A percentile compares a stretch with the other conserved stretches of the same genome.
Conservation (phyloP, 2,797 vertebrate genomes). For the Trachurus trachurus region DNA sequence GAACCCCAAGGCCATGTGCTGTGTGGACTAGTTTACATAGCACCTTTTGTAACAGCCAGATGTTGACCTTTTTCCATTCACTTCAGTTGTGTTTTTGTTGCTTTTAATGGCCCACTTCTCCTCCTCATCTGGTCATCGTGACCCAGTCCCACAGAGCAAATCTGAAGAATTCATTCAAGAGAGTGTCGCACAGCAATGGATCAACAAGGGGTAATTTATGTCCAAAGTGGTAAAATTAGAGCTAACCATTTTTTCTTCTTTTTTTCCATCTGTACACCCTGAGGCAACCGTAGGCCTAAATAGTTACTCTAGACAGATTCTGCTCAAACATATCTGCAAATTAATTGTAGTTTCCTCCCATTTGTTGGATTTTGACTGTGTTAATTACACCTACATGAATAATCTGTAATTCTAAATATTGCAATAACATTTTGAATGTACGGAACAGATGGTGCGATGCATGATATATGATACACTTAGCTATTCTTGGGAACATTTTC, state of each 20-base stretch:
- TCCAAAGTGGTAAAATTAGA: constrained; percentile 81
- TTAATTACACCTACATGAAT: constrained; percentile 86
- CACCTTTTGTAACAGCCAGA: constrained; percentile 69
- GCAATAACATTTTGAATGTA: constrained; percentile 86
- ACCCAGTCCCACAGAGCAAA: constrained; percentile 43
- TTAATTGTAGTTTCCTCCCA: constrained; percentile 77
- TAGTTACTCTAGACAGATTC: constrained; percentile 80
- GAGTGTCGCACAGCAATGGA: constrained; percentile 44
- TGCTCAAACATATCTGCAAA: constrained; percentile 76
- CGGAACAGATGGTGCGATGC: constrained; percentile 81
- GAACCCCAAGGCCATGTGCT: constrained; percentile 52
- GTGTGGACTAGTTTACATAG: constrained; percentile 56
- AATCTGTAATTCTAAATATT: constrained; percentile 86
- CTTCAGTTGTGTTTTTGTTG: constrained; percentile 47
- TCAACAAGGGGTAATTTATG: constrained; percentile 72
- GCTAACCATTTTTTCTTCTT: constrained; percentile 56
- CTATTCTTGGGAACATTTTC: constrained; percentile 87
- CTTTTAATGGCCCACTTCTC: constrained; percentile 56
- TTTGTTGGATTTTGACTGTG: constrained; percentile 80
- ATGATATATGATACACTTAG: constrained; percentile 85
- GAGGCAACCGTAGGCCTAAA: constrained; percentile 72
- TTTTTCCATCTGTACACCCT: constrained; percentile 71
- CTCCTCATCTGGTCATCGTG: constrained; percentile 51
- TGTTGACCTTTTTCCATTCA: constrained; percentile 67
- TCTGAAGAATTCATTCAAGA: constrained; percentile 55